Evolutionary conservation across 1,140 invertebrate species (phyloP), one percentile per base, ranked within the genome.

Genomic region (Bicyclus anynana): DNA sequence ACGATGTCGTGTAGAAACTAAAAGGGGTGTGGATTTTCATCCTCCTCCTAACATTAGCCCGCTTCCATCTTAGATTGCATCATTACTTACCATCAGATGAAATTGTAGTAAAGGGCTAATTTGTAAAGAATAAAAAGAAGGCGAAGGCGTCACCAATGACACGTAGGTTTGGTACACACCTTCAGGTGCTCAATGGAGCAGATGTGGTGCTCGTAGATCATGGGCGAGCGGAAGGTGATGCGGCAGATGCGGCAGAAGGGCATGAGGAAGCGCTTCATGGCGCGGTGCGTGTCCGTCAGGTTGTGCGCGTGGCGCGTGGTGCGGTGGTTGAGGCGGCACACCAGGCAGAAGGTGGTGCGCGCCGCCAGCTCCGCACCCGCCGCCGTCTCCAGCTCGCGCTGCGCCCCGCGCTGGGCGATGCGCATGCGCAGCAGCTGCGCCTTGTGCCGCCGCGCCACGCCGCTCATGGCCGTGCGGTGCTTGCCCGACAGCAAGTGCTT

Each of bases 261-360:
- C 86, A 94, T 92, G n/a, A 96, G 84, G 80, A 95, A 95, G 69
- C 94, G 92, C 75, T 94, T 94, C 90, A 96, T 95, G 65, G 93
- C 93, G 74, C 93, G 91, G 82, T 96, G 95, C 5, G 93, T 92
- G 56, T 94, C 92, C 6, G 94, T 95, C 27, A 91, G 84, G 68
- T 94, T 93, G 89, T 96, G 95, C 37, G 93, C 91, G 47, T 92
- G 91, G 69, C 94, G 93, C 9, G 93, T 90, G 65, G 94, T 94
- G 62, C 93, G 93, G 82, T 95, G 95, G 79, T 95, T 95, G 57
- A 96, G 89, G 60, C 95, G 94, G 80, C 95, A 95, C 51, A 95
- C 91, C 12, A 92, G 91, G 81, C 95, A 95, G 76, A 94, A 95
- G 47, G 92, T 91, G 16, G 93, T 93, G 33, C 91, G 89, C 33